Evolutionary conservation across 2,888 invertebrate genomes (phyloP).

Genomic region (Ectemnius cavifrons): DNA sequence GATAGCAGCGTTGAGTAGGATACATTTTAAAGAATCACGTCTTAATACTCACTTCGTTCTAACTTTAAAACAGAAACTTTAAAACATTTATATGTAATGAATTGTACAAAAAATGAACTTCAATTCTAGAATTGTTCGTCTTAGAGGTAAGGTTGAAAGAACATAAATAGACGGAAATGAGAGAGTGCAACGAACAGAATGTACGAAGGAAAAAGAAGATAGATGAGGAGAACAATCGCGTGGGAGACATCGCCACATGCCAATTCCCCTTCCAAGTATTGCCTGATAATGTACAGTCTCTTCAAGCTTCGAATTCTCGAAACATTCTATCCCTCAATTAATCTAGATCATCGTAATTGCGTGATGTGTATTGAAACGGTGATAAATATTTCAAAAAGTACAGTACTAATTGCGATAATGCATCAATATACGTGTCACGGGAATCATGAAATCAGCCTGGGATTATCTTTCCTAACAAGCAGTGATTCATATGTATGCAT

Average conservation of each 20-base stretch:
- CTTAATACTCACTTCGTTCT: too few relatives aligned
- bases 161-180: slow-evolving; percentile 36
- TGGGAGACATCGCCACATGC: slow-evolving; percentile 62
- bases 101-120: too few relatives aligned
- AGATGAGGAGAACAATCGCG: slow-evolving; percentile 37
- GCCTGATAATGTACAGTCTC: slow-evolving; percentile 44
- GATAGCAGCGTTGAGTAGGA: neutral
- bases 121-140: neutral
- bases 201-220: slow-evolving; percentile 6
- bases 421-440: neutral
- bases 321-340: too few relatives aligned
- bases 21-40: too few relatives aligned
- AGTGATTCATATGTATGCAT: neutral
- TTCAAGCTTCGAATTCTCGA: neutral
- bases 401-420: too few relatives aligned
- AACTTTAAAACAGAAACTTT: too few relatives aligned
- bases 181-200: slow-evolving; percentile 24
- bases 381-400: too few relatives aligned
- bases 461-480: slow-evolving; percentile 2
- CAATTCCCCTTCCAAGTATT: slow-evolving; percentile 55
- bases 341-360: too few relatives aligned
- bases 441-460: neutral
- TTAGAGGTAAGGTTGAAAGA: slow-evolving; percentile 12
- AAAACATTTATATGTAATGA: too few relatives aligned
- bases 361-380: too few relatives aligned